These are phyloP conservation scores for Cottoperca gobio DNA, from an alignment of 2,797 vertebrate genomes.

Conservation along the genomic window DNA sequence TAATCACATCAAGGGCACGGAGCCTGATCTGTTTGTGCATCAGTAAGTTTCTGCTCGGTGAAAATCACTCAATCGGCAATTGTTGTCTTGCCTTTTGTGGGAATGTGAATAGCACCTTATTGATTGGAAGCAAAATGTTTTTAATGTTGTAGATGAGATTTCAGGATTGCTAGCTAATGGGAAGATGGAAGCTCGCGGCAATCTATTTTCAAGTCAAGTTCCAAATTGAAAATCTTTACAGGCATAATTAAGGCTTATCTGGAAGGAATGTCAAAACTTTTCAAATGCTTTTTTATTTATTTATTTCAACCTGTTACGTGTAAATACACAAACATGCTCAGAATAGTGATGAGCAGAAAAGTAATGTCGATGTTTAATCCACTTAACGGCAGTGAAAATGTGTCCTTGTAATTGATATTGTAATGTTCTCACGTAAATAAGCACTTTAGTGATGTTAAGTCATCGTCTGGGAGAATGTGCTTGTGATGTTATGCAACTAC, in stretches of 20 bases:
- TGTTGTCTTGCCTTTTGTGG: constrained; percentile 84
- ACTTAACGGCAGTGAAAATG: constrained; percentile 45
- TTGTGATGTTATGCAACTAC: constrained; percentile 11
- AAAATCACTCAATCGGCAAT: constrained; percentile 77
- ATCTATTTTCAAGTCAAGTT: constrained; percentile 86
- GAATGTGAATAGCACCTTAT: constrained; percentile 85
- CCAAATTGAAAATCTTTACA: constrained; percentile 90
- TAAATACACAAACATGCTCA: constrained; percentile 64
- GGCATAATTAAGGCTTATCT: constrained; percentile 85
- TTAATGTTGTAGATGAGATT: constrained; percentile 91
- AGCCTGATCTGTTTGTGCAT: constrained; percentile 82
- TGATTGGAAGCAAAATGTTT: constrained; percentile 88
- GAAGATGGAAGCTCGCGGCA: constrained; percentile 83
- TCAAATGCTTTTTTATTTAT: constrained; percentile 51
- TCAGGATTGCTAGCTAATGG: constrained; percentile 86
- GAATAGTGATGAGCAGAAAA: constrained; percentile 59
- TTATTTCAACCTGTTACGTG: constrained; percentile 60
- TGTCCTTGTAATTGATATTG: constrained; percentile 47
- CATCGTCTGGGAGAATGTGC: constrained; percentile 22
- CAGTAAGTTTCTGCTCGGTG: constrained; percentile 75
- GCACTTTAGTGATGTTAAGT: constrained; percentile 37
- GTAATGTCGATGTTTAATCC: constrained; percentile 67
- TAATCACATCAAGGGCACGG: constrained; percentile 82
- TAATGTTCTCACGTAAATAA: constrained; percentile 41
- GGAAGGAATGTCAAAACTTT: constrained; percentile 84